Evolutionary conservation across 1,140 invertebrate genomes (phyloP).

Genomic region (Amphibalanus amphitrite): DNA sequence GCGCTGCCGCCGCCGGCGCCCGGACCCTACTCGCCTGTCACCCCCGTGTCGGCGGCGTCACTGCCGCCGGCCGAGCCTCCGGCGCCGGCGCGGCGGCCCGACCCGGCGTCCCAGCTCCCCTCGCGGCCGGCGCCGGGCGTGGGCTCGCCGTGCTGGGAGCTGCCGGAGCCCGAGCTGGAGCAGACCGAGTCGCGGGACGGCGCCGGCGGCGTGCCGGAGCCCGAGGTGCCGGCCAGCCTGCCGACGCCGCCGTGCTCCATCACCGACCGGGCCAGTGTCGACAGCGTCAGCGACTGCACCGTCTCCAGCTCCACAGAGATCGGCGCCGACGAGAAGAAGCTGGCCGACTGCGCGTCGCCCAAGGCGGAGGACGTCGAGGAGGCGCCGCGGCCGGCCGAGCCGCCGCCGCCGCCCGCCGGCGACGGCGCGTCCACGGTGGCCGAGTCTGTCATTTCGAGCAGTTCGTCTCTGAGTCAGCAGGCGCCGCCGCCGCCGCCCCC

Average conservation of each 20-base stretch:
- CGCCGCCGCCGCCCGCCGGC: no score
- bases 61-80: no score
- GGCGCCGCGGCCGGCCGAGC: neutral
- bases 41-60: neutral
- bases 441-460: neutral
- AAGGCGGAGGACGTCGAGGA: neutral
- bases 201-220: neutral
- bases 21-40: neutral
- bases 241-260: neutral
- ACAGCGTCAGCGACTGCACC: conserved; percentile 4
- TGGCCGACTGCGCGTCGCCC: neutral
- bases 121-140: no score
- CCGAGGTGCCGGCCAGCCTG: neutral
- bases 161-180: neutral
- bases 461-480: neutral
- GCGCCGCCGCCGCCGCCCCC: no score
- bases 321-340: neutral
- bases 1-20: neutral
- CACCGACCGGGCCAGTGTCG: conserved; percentile 3
- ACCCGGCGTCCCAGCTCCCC: neutral
- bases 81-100: no score
- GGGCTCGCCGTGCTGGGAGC: neutral
- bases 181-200: neutral
- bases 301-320: conserved; percentile 2
- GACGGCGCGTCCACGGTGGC: neutral